A percentile compares a stretch with the other conserved stretches of the same genome.
Evolutionary conservation across 2,888 invertebrate species (phyloP).

Genomic region (Bellardia bayeri): DNA sequence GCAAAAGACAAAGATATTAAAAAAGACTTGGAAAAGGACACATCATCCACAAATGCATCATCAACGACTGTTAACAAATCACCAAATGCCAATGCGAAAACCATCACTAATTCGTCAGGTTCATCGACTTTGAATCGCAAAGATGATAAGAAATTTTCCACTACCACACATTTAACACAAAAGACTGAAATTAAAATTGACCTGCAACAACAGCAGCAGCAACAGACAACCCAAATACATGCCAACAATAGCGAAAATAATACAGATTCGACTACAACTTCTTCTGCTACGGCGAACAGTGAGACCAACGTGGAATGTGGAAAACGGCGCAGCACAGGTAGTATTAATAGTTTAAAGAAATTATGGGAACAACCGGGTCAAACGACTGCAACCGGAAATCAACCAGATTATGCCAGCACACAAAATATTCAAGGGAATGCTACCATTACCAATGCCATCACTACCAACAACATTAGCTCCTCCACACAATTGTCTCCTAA

Average conservation of each 20-base stretch:
- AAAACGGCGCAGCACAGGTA: conserved; percentile 95
- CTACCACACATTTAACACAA: conserved; percentile 78
- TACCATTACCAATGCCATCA: conserved; percentile 64
- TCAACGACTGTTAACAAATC: conserved; percentile 69
- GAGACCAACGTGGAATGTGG: conserved; percentile 86
- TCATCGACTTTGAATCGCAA: conserved; percentile 73
- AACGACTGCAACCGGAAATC: conserved; percentile 76
- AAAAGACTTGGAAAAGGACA: conserved; percentile 76
- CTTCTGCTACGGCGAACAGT: conserved; percentile 56
- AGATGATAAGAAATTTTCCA: conserved; percentile 75
- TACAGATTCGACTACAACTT: conserved; percentile 50
- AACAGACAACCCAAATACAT: conserved; percentile 73
- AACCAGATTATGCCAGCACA: conserved; percentile 70
- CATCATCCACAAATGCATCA: conserved; percentile 38
- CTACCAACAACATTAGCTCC: conserved; percentile 65
- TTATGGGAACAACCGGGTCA: conserved; percentile 94
- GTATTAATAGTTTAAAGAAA: conserved; percentile 95
- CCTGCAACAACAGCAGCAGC: conserved; percentile 79
- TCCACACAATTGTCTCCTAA: conserved; percentile 84
- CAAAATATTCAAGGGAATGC: conserved; percentile 85
- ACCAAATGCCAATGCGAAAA: conserved; percentile 72
- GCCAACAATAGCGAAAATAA: conserved; percentile 67
- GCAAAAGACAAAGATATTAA: conserved; percentile 76
- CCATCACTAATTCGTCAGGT: conserved; percentile 53
- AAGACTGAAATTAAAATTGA: conserved; percentile 85